A percentile compares a stretch with the other conserved stretches of the same genome.
phyloP scores from a whole-genome alignment of 2,797 vertebrate genomes.

The Arvicola amphibius region DNA sequence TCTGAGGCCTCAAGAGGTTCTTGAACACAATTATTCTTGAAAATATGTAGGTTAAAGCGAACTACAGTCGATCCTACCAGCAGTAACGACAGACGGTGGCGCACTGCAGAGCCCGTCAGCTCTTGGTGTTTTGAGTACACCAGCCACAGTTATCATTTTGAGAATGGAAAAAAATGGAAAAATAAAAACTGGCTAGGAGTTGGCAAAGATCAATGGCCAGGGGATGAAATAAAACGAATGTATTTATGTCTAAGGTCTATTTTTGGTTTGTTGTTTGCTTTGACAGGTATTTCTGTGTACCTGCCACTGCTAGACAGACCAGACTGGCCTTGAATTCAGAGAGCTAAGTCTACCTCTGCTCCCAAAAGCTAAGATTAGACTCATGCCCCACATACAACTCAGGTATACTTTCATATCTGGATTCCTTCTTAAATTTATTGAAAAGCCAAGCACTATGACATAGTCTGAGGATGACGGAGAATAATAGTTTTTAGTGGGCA shows the following conservation, averaged over 20 bases:
- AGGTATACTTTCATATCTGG: not conserved
- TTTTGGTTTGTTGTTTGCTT: not conserved
- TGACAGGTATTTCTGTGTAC: not conserved
- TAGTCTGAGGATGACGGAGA: conserved; percentile 44
- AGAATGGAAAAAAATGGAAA: not conserved
- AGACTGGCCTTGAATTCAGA: not conserved
- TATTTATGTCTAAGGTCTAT: not conserved
- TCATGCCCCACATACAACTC: not conserved
- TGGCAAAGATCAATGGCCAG: not conserved
- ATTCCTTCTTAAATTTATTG: not conserved
- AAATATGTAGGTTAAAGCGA: not conserved
- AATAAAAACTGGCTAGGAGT: not conserved
- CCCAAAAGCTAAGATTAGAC: not conserved
- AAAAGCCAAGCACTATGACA: conserved; percentile 44
- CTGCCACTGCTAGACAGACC: not conserved
- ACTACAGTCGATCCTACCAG: not conserved
- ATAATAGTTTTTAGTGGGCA: conserved; percentile 51
- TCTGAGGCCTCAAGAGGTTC: not conserved
- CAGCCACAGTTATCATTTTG: conserved; percentile 13
- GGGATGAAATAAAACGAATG: conserved; percentile 18
- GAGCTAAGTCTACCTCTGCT: not conserved
- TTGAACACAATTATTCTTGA: not conserved
- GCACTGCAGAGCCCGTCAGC: not conserved
- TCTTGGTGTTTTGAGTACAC: conserved; percentile 44
- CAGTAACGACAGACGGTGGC: not conserved